Base-by-base conservation (phyloP, 2,888 invertebrate species). In the Adelognathus sp. region DNA sequence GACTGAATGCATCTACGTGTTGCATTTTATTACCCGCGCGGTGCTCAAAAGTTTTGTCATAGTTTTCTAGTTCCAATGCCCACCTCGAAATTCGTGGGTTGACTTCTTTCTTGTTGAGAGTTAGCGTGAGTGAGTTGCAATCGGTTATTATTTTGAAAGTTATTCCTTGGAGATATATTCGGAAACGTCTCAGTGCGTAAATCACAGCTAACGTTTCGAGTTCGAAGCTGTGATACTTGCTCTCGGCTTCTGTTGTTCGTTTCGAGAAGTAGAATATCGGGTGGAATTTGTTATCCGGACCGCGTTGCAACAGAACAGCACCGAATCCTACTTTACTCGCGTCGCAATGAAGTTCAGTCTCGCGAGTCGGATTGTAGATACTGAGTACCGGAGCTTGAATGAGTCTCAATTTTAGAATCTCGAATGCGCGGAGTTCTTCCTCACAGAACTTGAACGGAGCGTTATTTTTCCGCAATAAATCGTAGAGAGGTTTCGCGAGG, bases 321-420 rank as follows among this genome's bases (percentile, higher is more conserved):
- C 88, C 89, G 73, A 81, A 88, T 0, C 88, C 89, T 3, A 81
- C 16, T 5, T 82, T 44, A 76, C 87, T 87, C 2, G 87, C 90
- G 75, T 90, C 89, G 24, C 86, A 87, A 58, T 90, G 89, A 29
- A 89, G 69, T 67, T 90, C 88, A 3, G 89, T 90, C 60, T 87
- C 85, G 21, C 80, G 66, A 5, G 58, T 46, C 0, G 88, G 88
- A 27, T 84, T 82, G 70, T 87, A 91, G 14, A 89, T 80, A 9
- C 79, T 70, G 39, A 89, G 73, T 41, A 88, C 81, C 18, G 86
- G 87, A 1, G 80, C 52, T 21, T 72, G 39, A 3, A 79, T 41
- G 46, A 88, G 78, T 21, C 31, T 39, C 9, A 1, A 27, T 71
- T 86, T 86, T 6, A 86, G 56, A 21, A 18, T 36, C 11, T 84